These are phyloP conservation scores for Pomatorhinus ruficollis DNA, from an alignment of 2,113 vertebrate species.

Conservation along the genomic window DNA sequence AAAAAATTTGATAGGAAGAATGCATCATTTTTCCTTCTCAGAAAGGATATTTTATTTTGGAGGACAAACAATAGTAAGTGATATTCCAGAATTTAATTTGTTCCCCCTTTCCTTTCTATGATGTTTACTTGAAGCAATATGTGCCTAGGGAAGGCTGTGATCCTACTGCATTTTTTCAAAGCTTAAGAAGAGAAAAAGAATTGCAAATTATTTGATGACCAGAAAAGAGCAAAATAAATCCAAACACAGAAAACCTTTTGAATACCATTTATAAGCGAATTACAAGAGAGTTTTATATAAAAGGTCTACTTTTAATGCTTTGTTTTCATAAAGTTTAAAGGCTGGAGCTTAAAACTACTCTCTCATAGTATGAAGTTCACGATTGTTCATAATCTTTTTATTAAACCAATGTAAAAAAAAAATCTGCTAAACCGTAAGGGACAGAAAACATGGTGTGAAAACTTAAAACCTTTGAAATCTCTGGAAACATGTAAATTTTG, in stretches of 20 bases:
- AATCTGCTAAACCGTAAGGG: neutral
- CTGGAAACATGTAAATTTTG: neutral
- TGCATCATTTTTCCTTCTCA: neutral
- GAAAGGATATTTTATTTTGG: neutral
- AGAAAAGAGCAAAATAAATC: neutral
- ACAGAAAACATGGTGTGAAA: neutral
- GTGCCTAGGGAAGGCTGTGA: neutral
- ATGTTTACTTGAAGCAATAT: neutral
- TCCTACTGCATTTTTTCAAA: neutral
- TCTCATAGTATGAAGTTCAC: neutral
- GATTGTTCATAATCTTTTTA: neutral
- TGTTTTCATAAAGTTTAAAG: neutral
- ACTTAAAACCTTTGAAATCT: neutral
- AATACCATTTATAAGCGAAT: neutral
- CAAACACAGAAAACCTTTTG: neutral
- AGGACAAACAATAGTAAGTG: neutral
- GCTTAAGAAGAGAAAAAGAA: neutral
- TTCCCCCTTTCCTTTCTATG: neutral
- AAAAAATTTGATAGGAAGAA: neutral
- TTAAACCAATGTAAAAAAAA: neutral
- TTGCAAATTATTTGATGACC: neutral
- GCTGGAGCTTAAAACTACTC: neutral
- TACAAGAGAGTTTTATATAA: neutral
- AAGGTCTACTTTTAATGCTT: neutral
- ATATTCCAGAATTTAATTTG: neutral